phyloP scores from a whole-genome alignment of 2,888 invertebrate genomes.

The Lasioglossum malachurum region DNA sequence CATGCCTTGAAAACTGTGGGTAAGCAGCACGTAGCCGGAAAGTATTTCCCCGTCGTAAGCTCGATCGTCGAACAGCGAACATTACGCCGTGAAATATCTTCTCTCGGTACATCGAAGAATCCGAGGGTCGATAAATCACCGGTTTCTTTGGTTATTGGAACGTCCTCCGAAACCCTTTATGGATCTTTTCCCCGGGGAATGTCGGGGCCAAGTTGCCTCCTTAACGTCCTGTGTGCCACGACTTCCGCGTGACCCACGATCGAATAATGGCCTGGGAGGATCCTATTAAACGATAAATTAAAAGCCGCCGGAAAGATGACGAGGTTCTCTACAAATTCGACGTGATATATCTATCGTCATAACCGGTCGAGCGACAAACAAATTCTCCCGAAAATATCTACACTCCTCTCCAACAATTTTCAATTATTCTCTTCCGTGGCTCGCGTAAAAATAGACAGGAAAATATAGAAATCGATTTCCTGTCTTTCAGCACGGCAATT shows the following conservation, averaged over 20 bases:
- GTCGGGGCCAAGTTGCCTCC: constrained; percentile 21
- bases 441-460: neutral
- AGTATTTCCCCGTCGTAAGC: constrained; percentile 20
- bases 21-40: neutral
- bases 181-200: constrained; percentile 39
- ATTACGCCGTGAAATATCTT: constrained; percentile 40
- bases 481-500: neutral
- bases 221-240: constrained; percentile 10
- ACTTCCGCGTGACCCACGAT: constrained; percentile 29
- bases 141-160: constrained; percentile 57
- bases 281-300: constrained; percentile 67
- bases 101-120: constrained; percentile 39
- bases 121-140: constrained; percentile 58
- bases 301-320: constrained; percentile 28
- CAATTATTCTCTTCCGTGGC: neutral
- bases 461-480: neutral
- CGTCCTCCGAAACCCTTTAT: constrained; percentile 34
- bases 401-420: neutral
- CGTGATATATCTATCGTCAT: neutral
- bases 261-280: constrained; percentile 32
- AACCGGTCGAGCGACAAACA: neutral
- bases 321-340: constrained; percentile 24
- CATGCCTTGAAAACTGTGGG: too few species aligned
- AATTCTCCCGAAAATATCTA: neutral
- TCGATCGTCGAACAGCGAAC: constrained; percentile 25